phyloP scores from a whole-genome alignment of 2,113 vertebrate genomes.

The Heliornis fulica region DNA sequence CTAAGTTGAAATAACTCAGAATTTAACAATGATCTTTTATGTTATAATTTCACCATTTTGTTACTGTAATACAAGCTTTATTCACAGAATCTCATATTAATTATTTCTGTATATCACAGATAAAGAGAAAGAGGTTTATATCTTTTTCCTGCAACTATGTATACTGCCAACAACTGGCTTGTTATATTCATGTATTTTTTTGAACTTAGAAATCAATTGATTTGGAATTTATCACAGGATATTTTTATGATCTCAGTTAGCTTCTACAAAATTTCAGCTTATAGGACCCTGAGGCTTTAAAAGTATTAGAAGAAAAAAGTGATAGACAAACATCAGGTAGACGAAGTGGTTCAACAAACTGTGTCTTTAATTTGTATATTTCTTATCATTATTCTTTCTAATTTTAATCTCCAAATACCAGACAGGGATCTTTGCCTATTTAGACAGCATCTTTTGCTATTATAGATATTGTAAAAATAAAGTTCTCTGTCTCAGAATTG shows the following conservation, averaged over 20 bases:
- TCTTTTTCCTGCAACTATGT: not conserved
- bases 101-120: not conserved
- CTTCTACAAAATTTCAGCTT: not conserved
- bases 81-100: not conserved
- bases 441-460: not conserved
- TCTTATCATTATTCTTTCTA: not conserved
- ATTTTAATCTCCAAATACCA: not conserved
- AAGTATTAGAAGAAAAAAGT: not conserved
- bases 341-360: not conserved
- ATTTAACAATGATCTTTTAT: not conserved
- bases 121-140: not conserved
- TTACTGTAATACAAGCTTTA: not conserved
- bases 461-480: not conserved
- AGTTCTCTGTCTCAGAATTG: not conserved
- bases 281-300: not conserved
- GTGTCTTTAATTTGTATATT: not conserved
- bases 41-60: not conserved
- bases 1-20: not conserved
- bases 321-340: too few relatives aligned
- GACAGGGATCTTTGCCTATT: not conserved
- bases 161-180: not conserved
- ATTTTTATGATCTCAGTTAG: not conserved
- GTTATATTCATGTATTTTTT: not conserved
- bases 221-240: not conserved
- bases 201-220: not conserved